Evolutionary conservation across 2,113 vertebrate species (phyloP).

Genomic region (Corythornis madagascariensis): DNA sequence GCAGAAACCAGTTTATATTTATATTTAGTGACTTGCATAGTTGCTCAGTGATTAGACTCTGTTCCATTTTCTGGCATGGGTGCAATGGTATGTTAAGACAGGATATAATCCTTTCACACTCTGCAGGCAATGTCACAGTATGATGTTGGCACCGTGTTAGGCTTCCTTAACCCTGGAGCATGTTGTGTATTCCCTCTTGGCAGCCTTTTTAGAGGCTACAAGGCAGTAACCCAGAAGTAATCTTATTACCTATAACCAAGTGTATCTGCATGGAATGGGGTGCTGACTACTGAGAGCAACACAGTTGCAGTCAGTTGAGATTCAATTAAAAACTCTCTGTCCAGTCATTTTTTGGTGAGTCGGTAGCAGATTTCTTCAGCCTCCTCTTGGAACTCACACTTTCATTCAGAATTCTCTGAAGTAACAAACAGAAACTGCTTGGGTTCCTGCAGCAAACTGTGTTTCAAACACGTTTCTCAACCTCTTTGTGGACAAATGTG

Average conservation of each 20-base stretch:
- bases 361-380: slow-evolving; percentile 63
- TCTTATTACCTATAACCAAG: slow-evolving; percentile 77
- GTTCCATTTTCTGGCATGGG: slow-evolving; percentile 73
- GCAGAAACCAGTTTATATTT: slow-evolving; percentile 60
- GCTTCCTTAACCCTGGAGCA: slow-evolving; percentile 82
- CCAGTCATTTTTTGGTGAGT: slow-evolving; percentile 38
- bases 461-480: background rate
- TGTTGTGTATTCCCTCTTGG: slow-evolving; percentile 76
- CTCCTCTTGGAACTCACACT: slow-evolving; percentile 14
- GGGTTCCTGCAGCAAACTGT: background rate
- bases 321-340: slow-evolving; percentile 73
- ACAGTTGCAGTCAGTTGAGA: slow-evolving; percentile 59
- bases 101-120: slow-evolving; percentile 84
- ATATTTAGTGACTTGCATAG: slow-evolving; percentile 78
- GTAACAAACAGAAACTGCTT: slow-evolving; percentile 51
- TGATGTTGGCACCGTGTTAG: slow-evolving; percentile 79
- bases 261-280: slow-evolving; percentile 67
- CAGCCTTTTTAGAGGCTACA: slow-evolving; percentile 69
- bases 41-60: slow-evolving; percentile 75
- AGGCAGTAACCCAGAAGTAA: slow-evolving; percentile 81
- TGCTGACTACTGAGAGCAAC: slow-evolving; percentile 58
- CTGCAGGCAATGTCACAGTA: slow-evolving; percentile 78
- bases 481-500: background rate
- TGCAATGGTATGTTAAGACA: slow-evolving; percentile 80
- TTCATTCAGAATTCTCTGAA: slow-evolving; percentile 66